phyloP scores from a whole-genome alignment of 2,797 vertebrate species.

The Botia kubotai region DNA sequence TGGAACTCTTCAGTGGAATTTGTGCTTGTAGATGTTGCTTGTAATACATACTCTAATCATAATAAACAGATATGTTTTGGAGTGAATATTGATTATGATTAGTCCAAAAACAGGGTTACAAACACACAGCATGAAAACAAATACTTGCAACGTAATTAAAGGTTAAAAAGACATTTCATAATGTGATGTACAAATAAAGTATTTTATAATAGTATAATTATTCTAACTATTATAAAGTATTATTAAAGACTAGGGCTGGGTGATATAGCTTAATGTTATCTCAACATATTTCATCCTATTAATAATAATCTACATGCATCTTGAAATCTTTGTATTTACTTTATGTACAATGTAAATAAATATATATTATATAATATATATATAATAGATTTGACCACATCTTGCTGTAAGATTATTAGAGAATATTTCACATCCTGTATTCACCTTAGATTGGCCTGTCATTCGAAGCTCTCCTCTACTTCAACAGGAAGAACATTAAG shows the following conservation, averaged over 20 bases:
- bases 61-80: neutral
- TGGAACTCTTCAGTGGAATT: neutral
- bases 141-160: no score
- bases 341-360: neutral
- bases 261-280: no score
- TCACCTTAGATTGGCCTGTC: neutral
- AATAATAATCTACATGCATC: neutral
- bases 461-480: slow-evolving; percentile 42
- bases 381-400: neutral
- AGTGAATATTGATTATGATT: neutral
- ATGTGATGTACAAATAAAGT: neutral
- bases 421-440: neutral
- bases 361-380: no score
- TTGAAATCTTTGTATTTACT: neutral
- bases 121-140: neutral
- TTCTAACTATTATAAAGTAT: neutral
- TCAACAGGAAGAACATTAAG: slow-evolving; percentile 63
- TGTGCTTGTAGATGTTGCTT: slow-evolving; percentile 5
- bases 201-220: neutral
- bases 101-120: neutral
- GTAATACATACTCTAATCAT: neutral
- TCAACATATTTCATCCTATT: no score
- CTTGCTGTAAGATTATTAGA: neutral
- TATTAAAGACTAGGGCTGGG: no score
- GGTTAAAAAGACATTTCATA: no score